Conservation (phyloP, 2,113 vertebrate genomes). For the Protomyctophum bolini region DNA sequence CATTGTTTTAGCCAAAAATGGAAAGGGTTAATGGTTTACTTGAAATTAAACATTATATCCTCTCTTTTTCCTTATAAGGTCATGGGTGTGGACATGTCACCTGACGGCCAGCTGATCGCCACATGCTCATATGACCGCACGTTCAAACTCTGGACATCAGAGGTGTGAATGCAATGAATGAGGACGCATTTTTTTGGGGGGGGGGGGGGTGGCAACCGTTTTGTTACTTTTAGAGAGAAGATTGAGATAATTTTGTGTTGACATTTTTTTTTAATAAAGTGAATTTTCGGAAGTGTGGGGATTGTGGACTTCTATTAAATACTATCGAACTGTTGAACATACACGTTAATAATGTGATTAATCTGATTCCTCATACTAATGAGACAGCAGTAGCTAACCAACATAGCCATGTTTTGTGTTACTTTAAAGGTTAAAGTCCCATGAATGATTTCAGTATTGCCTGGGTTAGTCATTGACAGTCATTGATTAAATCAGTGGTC, state of each 20-base stretch:
- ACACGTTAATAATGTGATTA: background rate
- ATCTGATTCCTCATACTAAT: background rate
- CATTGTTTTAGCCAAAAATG: background rate
- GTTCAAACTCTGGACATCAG: slow-evolving; percentile 96
- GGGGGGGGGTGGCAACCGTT: background rate
- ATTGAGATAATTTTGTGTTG: background rate
- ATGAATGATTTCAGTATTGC: too few species aligned
- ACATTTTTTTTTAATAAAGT: background rate
- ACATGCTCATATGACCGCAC: slow-evolving; percentile 96
- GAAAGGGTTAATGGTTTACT: background rate
- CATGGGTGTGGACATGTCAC: slow-evolving; percentile 94
- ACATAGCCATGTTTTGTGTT: too few species aligned
- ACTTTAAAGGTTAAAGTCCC: too few species aligned
- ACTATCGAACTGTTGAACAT: background rate
- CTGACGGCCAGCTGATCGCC: slow-evolving; percentile 92
- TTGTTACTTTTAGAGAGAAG: background rate
- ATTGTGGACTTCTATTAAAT: background rate
- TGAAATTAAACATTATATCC: background rate
- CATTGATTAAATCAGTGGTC: too few species aligned
- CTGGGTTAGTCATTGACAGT: too few species aligned
- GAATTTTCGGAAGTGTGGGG: background rate
- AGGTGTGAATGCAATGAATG: slow-evolving; percentile 68
- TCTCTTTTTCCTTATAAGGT: slow-evolving; percentile 66
- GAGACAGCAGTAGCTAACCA: background rate
- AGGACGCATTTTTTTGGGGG: background rate